These are phyloP conservation scores for Paedocypris sp. DNA, from an alignment of 2,113 vertebrate genomes.

Conservation along the genomic window DNA sequence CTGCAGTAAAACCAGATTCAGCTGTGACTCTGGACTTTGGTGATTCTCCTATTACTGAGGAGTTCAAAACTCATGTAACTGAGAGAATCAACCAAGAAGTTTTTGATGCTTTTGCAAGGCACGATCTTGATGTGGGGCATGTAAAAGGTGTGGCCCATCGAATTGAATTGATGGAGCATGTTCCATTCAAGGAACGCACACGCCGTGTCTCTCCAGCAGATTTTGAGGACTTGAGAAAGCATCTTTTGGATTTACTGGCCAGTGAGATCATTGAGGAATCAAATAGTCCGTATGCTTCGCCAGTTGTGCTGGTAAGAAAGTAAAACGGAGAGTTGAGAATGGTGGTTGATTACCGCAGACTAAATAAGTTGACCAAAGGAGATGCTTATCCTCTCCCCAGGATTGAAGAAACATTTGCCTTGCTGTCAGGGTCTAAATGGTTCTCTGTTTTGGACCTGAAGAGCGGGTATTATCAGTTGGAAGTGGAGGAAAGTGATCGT, in stretches of 20 bases:
- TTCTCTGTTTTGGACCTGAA: constrained; percentile 30
- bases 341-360: constrained; percentile 20
- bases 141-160: background rate
- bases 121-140: constrained; percentile 19
- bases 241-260: constrained; percentile 16
- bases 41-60: background rate
- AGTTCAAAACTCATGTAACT: background rate
- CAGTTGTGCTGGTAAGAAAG: constrained; percentile 17
- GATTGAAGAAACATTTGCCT: constrained; percentile 27
- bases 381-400: constrained; percentile 22
- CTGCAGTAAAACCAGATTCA: background rate
- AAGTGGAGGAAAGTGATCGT: background rate
- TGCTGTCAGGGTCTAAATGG: constrained; percentile 32
- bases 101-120: background rate
- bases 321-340: constrained; percentile 21
- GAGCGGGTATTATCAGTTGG: constrained; percentile 17
- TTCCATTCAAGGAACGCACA: constrained; percentile 24
- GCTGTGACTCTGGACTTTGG: background rate
- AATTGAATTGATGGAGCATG: background rate
- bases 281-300: constrained; percentile 21
- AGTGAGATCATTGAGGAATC: constrained; percentile 28
- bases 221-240: constrained; percentile 20
- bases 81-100: background rate
- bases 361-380: constrained; percentile 16
- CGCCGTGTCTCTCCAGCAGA: constrained; percentile 19